Base-by-base conservation (phyloP, 2,113 vertebrate genomes). In the Gulo gulo region DNA sequence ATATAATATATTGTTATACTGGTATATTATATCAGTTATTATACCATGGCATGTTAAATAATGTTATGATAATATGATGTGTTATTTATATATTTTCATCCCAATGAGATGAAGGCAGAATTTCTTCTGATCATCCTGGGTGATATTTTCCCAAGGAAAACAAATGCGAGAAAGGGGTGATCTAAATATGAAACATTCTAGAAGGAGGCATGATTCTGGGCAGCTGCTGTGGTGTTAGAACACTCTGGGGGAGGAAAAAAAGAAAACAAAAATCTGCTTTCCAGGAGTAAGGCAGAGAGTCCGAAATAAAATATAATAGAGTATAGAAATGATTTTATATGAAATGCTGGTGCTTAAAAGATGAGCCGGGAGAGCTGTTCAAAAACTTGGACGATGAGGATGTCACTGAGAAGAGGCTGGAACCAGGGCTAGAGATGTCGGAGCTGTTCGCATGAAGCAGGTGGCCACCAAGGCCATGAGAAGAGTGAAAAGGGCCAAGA, bases 71-170 rank as follows among this genome's bases (percentile, higher is more conserved):
- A 83, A 55, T 55, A 29, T 52, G 31, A 55, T n/a, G 23, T n/a
- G 34, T 82, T 83, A 73, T 7, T 57, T 47, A 55, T 10, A 67
- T 6, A 31, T 7, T 67, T 94, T 83, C 34, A 92, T 18, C 63
- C 9, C 11, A 42, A 65, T 79, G 23, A 80, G 45, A 88, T 65
- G 23, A 91, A 80, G 14, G 55, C 6, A 20, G 59, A 80, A 84
- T 94, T 95, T 91, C 31, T 95, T 88, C 80, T 87, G 13, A 96
- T 55, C 29, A 80, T 36, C 13, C 5, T 50, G 47, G 24, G 34
- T 47, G 63, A 24, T 55, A 88, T 86, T 93, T 73, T 57, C 34
- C 31, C 52, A 55, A n/a, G 61, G 67, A 88, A 88, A 95, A 79
- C 1, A 94, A 97, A 95, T 71, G 16, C 4, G 76, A 92, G 36